Evolutionary conservation across 2,113 vertebrate species (phyloP), one percentile per base, ranked within the genome.

Genomic region (Rhagologus leucostigma): DNA sequence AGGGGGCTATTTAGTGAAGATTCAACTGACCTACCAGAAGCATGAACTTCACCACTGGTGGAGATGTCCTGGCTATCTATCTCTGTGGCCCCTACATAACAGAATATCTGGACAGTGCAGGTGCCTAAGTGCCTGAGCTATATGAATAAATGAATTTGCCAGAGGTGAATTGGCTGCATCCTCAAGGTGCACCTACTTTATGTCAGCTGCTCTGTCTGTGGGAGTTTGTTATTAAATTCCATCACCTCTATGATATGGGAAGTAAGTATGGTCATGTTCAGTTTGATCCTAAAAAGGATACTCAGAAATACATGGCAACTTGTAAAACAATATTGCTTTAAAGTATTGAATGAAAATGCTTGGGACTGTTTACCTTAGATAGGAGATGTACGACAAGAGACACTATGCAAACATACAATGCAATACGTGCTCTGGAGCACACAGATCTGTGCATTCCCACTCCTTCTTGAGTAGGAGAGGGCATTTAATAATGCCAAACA

Each of bases 341-440:
- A 53, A 82, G 13, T 39, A 53, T 17, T n/a, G 53, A 83, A 69
- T 14, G 15, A 67, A 91, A 65, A 35, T 22, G 2, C 2, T 83
- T 60, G 22, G 5, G n/a, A 27, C 9, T 26, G 1, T 60, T 75
- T 42, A 29, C 15, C 16, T 69, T 37, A 27, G 62, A 17, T 12
- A 22, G 32, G 24, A 68, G 17, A 63, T 6, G 11, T 15, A 37
- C 12, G 13, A 49, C 29, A 73, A 78, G 62, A 41, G 8, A 35
- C 3, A 8, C 11, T n/a, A 5, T 50, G 10, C 14, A 55, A 63
- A 42, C 2, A 20, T 10, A 21, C 1, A 44, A 14, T 1, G 5
- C 17, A 52, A n/a, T 41, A 71, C 21, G 37, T 33, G 12, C 18
- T 68, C 18, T 57, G 53, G 9, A 49, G 16, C 20, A 63, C 0